These are phyloP conservation scores for Marisa cornuarietis DNA, from an alignment of 1,140 invertebrate genomes.

Conservation along the genomic window DNA sequence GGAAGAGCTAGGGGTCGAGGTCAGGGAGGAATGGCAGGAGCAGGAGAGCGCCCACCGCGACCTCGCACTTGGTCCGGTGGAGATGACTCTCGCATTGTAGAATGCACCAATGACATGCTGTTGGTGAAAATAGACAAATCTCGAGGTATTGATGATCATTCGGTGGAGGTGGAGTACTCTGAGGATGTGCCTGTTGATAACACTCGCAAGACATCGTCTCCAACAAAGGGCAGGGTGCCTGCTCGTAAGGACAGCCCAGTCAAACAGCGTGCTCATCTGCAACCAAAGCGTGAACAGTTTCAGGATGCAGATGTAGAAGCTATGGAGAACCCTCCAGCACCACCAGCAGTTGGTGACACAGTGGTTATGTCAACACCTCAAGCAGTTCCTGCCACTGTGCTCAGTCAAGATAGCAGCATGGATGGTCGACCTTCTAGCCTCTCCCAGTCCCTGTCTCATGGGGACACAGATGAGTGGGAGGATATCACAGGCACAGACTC, in stretches of 20 bases:
- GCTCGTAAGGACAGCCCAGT: slow-evolving; percentile 17
- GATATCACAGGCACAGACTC: slow-evolving; percentile 42
- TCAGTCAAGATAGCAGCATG: slow-evolving; percentile 19
- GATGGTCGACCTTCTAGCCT: slow-evolving; percentile 20
- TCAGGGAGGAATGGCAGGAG: slow-evolving; percentile 25
- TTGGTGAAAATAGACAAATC: slow-evolving; percentile 55
- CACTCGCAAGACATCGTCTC: slow-evolving; percentile 1
- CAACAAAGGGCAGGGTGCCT: neutral
- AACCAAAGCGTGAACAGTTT: slow-evolving; percentile 5
- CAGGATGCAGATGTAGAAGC: slow-evolving; percentile 6
- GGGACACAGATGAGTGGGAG: slow-evolving; percentile 50
- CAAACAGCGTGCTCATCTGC: slow-evolving; percentile 17
- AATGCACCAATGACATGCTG: slow-evolving; percentile 49
- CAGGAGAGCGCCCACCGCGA: slow-evolving; percentile 32
- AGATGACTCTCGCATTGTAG: slow-evolving; percentile 47
- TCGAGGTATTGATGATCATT: slow-evolving; percentile 37
- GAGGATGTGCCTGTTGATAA: slow-evolving; percentile 24
- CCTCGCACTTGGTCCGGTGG: slow-evolving; percentile 43
- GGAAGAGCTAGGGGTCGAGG: slow-evolving; percentile 46
- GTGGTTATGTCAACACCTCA: neutral
- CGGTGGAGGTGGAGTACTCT: slow-evolving; percentile 54
- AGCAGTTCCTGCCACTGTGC: neutral
- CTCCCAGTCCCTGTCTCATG: slow-evolving; percentile 30
- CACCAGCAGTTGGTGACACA: neutral
- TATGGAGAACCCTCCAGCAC: neutral